Evolutionary conservation across 2,797 vertebrate species (phyloP).

Genomic region (Bovichtus diacanthus): DNA sequence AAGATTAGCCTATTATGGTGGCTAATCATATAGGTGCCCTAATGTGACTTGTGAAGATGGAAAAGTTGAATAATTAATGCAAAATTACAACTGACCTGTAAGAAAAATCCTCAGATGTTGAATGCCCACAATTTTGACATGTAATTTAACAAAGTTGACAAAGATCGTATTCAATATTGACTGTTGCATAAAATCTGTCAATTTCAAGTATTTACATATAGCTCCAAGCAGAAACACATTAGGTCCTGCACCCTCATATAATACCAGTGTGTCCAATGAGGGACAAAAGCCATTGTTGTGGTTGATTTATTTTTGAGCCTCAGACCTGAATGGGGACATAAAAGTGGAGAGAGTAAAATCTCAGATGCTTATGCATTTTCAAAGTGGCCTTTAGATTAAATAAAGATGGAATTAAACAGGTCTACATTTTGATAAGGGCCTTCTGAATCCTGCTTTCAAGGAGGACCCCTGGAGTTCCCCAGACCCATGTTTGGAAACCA

Average conservation of each 20-base stretch:
- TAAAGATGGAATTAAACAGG: conserved; percentile 12
- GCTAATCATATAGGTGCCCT: not conserved
- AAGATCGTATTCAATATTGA: not conserved
- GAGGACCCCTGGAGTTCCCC: conserved; percentile 46
- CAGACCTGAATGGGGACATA: not conserved
- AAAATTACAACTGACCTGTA: not conserved
- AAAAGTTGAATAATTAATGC: conserved; percentile 5
- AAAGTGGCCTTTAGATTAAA: not conserved
- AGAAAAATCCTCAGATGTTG: not conserved
- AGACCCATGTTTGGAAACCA: conserved; percentile 53
- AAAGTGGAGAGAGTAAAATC: not conserved
- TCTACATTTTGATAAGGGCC: conserved; percentile 12
- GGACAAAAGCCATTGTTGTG: not conserved
- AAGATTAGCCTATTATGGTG: conserved; percentile 15
- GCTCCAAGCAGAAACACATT: not conserved
- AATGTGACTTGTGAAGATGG: conserved; percentile 1
- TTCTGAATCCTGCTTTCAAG: conserved; percentile 29
- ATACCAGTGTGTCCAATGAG: not conserved
- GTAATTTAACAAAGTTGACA: not conserved
- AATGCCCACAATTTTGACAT: not conserved
- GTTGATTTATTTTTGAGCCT: not conserved
- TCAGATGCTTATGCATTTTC: not conserved
- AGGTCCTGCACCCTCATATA: not conserved
- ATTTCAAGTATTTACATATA: not conserved
- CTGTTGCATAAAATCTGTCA: not conserved